Evolutionary conservation across 1,140 invertebrate genomes (phyloP), one percentile per base, ranked within the genome.

Genomic region (Calosoma granatense): DNA sequence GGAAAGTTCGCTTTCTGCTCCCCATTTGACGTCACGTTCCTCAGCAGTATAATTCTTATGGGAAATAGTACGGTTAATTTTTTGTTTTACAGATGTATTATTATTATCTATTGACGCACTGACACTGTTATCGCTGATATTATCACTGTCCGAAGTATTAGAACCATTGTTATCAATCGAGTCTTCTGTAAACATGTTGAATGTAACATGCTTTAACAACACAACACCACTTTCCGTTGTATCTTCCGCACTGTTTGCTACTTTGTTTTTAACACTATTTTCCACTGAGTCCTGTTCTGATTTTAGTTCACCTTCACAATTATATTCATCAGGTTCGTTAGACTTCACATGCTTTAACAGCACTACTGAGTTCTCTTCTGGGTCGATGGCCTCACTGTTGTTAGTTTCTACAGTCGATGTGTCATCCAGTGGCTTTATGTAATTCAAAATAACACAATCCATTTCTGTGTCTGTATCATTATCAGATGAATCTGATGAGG

Each of bases 401-500:
- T n/a, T 30, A 1, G 12, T 26, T 19, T 54, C 22, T 1, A 21
- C 23, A 26, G 12, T 17, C n/a, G 14, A 12, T 14, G 4, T 22
- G 21, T 61, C 60, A 2, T 26, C 57, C 55, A 74, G 72, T 59
- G 66, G 70, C 55, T 72, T 70, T 15, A 74, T 62, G 57, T 71
- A 72, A 61, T 73, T 74, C 4, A 75, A 58, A 19, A 74, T 72
- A 47, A 74, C 69, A 58, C 70, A 73, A 55, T 77, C 74, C 54
- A 70, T 67, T 57, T 78, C 77, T 1, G 72, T 73, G 53, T 78
- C 76, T 0, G 74, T 77, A 47, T 78, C 77, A 51, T 78, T 77
- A 59, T 78, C 77, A 0, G 76, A 76, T 1, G 72, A 71, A 59
- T 81, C 79, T 22, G 72, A 76, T 36, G 72, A 75, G 61, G 78